These are phyloP conservation scores for Augiades crinisus DNA, from an alignment of 2,888 invertebrate species.

Conservation along the genomic window DNA sequence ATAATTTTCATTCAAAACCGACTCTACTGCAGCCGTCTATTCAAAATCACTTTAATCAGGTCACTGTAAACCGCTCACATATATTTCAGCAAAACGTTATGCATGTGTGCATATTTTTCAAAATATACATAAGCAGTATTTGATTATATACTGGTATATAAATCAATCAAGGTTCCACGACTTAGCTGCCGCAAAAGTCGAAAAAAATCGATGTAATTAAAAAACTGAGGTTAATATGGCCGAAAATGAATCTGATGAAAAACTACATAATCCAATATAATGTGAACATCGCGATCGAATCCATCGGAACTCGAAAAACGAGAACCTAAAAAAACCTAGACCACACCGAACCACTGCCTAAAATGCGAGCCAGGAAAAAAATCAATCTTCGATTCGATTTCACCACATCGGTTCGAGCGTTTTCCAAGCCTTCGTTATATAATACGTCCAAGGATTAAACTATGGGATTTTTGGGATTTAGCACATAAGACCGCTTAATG, in stretches of 20 bases:
- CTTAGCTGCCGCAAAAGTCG: too few species aligned
- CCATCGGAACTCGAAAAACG: not conserved
- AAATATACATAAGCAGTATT: too few species aligned
- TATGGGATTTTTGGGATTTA: too few species aligned
- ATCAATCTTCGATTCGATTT: slow-evolving; percentile 55
- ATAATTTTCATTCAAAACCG: slow-evolving; percentile 5
- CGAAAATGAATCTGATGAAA: not conserved
- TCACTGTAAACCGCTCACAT: slow-evolving; percentile 6
- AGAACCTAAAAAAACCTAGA: slow-evolving; percentile 38
- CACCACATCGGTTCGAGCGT: slow-evolving; percentile 12
- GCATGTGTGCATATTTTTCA: not conserved
- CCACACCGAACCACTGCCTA: slow-evolving; percentile 42
- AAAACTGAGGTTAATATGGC: not conserved
- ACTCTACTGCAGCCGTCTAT: slow-evolving; percentile 11
- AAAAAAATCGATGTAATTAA: slow-evolving; percentile 12
- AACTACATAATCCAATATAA: not conserved
- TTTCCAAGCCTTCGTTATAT: not conserved
- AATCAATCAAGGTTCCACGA: too few species aligned
- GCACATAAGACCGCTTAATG: not conserved
- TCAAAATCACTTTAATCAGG: slow-evolving; percentile 17
- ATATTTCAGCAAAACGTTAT: not conserved
- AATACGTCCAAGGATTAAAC: too few species aligned
- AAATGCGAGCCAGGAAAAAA: slow-evolving; percentile 51
- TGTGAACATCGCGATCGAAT: not conserved
- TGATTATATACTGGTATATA: too few species aligned